These are phyloP conservation scores for Steatocranus sp. DNA, from an alignment of 2,797 vertebrate genomes.

Conservation along the genomic window DNA sequence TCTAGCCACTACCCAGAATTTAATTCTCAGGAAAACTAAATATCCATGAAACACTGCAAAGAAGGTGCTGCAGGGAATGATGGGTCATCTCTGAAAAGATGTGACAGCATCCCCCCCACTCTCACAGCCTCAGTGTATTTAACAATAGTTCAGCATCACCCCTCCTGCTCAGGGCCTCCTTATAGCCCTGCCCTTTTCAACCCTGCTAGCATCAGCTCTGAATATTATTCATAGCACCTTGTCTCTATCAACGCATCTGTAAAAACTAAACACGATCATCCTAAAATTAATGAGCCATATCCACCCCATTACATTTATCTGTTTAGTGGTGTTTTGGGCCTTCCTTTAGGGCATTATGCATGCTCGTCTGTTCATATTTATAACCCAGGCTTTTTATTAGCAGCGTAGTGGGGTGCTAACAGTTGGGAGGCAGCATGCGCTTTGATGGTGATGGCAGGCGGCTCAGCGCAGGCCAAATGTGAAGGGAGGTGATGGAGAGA, in stretches of 20 bases:
- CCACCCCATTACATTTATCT: conserved; percentile 68
- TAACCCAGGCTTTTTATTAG: conserved; percentile 74
- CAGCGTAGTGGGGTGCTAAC: conserved; percentile 63
- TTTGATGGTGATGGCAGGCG: conserved; percentile 68
- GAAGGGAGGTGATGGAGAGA: conserved; percentile 37
- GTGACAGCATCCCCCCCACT: conserved; percentile 5
- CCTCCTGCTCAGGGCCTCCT: conserved; percentile 31
- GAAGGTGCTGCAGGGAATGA: conserved; percentile 31
- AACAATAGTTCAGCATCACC: conserved; percentile 36
- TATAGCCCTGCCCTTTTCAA: conserved; percentile 41
- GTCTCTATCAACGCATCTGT: conserved; percentile 63
- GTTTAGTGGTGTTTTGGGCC: conserved; percentile 70
- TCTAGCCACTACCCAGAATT: background rate
- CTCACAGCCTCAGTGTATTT: background rate
- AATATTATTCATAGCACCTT: conserved; percentile 65
- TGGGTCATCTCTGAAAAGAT: conserved; percentile 45
- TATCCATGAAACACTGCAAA: background rate
- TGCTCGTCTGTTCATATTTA: conserved; percentile 73
- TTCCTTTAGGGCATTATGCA: conserved; percentile 68
- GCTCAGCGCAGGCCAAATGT: conserved; percentile 49
- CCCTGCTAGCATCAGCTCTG: conserved; percentile 25
- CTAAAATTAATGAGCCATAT: conserved; percentile 72
- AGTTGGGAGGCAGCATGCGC: conserved; percentile 63
- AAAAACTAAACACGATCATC: conserved; percentile 66
- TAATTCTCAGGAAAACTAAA: background rate